Evolutionary conservation across 92 coral and sea anemone species (phyloP), one percentile per base, ranked within the genome.

Genomic region (Isaurus tuberculatus): DNA sequence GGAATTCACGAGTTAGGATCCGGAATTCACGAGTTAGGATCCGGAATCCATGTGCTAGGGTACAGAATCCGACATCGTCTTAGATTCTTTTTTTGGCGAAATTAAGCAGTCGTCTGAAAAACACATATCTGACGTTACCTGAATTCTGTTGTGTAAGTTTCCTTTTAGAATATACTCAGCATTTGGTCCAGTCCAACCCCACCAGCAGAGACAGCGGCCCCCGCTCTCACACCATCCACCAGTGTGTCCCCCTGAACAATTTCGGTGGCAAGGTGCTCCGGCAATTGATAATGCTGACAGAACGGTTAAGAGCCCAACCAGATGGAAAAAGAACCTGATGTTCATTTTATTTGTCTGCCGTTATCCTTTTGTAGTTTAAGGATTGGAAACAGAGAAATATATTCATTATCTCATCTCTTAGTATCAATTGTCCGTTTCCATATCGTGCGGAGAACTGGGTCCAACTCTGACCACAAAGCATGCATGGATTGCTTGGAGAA

Each of bases 111-210:
- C n/a, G 34, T 65, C 16, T 9, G 17, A 14, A 27, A 10, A 10
- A 10, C 1, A 29, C 13, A 6, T 10, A 19, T 10, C 37, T n/a
- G 44, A n/a, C 40, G 90, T 73, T 51, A 95, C 98, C 78, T 90
- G 63, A 68, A 95, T 95, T 81, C 98, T 91, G 85, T 94, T 92
- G 28, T 89, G 90, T 25, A 85, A 75, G 17, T 9, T 7, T 66
- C 97, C 98, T 26, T 78, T 70, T 20, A 83, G 77, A 40, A 96
- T 55, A 36, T 92, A 96, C 57, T 88, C 89, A 1, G 95, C 95
- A 83, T 88, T 71, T 0, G 93, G 90, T 3, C 98, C 98, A 79
- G 98, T 95, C 94, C 95, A 92, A 0, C 99, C 99, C 99, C 99
- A 96, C 94, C 94, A 96, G 74, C 99, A 96, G 30, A 96, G 91